phyloP scores from a whole-genome alignment of 2,888 invertebrate species.

The Cybosia mesomella region DNA sequence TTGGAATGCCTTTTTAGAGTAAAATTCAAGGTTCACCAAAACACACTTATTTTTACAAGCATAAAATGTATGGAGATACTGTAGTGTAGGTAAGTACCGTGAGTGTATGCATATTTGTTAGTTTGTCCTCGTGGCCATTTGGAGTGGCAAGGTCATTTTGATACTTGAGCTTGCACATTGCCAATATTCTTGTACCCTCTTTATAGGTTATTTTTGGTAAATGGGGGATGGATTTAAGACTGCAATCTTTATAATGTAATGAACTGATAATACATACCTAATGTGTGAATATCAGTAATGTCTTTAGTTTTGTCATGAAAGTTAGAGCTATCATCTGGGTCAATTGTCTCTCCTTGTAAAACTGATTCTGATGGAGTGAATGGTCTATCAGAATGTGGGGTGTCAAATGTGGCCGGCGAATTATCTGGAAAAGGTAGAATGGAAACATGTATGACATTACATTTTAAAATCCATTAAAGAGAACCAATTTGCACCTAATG shows the following conservation, averaged over 20 bases:
- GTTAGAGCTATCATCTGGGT: slow-evolving; percentile 48
- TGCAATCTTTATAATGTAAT: neutral
- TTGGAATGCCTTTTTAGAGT: no score
- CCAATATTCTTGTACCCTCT: no score
- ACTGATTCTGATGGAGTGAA: slow-evolving; percentile 67
- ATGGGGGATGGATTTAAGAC: no score
- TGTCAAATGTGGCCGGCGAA: slow-evolving; percentile 98
- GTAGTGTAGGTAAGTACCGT: no score
- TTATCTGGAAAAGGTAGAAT: slow-evolving; percentile 82
- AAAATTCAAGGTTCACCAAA: no score
- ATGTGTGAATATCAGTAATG: slow-evolving; percentile 73
- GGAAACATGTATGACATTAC: neutral
- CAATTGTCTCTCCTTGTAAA: slow-evolving; percentile 50
- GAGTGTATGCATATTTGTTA: no score
- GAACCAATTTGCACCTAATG: neutral
- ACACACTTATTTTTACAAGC: no score
- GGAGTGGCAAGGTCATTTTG: no score
- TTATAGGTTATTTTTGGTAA: no score
- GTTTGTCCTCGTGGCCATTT: no score
- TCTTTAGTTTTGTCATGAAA: slow-evolving; percentile 64
- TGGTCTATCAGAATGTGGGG: slow-evolving; percentile 88
- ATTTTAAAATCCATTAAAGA: neutral
- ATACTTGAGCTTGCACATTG: no score
- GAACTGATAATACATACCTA: slow-evolving; percentile 63
- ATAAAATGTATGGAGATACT: no score